phyloP scores from a whole-genome alignment of 2,113 vertebrate species.

The Alouatta palliata region DNA sequence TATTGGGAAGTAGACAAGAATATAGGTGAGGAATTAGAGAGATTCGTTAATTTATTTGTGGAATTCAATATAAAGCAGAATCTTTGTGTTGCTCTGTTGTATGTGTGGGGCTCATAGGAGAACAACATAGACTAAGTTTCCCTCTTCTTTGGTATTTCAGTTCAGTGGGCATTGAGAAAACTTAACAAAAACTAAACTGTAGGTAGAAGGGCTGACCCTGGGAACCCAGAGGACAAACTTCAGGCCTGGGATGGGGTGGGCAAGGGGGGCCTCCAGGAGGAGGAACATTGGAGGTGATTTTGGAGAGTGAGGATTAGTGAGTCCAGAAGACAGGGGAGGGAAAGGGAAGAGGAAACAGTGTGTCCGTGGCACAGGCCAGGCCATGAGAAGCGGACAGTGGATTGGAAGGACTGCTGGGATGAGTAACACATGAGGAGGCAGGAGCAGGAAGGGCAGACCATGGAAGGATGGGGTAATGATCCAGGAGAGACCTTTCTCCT shows the following conservation, averaged over 20 bases:
- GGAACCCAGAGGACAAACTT: not conserved
- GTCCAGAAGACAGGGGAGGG: not conserved
- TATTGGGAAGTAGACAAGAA: not conserved
- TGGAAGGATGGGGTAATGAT: not conserved
- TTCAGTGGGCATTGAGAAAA: not conserved
- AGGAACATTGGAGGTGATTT: not conserved
- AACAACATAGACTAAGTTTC: not conserved
- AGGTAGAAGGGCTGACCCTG: not conserved
- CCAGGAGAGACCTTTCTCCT: not conserved
- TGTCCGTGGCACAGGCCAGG: not conserved
- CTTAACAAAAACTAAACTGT: not conserved
- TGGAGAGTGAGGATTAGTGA: not conserved
- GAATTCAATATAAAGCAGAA: not conserved
- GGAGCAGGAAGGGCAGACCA: not conserved
- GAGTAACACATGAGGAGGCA: not conserved
- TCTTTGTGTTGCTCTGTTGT: not conserved
- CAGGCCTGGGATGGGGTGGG: not conserved
- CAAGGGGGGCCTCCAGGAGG: not conserved
- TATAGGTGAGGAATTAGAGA: not conserved
- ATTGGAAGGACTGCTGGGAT: fast-evolving
- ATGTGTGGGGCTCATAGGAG: not conserved
- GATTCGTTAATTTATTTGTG: not conserved
- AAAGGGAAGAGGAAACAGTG: not conserved
- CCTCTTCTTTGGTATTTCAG: not conserved
- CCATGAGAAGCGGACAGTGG: not conserved